These are phyloP conservation scores for Prostheceraeus crozeri DNA, from an alignment of 2,888 invertebrate genomes.

Conservation along the genomic window DNA sequence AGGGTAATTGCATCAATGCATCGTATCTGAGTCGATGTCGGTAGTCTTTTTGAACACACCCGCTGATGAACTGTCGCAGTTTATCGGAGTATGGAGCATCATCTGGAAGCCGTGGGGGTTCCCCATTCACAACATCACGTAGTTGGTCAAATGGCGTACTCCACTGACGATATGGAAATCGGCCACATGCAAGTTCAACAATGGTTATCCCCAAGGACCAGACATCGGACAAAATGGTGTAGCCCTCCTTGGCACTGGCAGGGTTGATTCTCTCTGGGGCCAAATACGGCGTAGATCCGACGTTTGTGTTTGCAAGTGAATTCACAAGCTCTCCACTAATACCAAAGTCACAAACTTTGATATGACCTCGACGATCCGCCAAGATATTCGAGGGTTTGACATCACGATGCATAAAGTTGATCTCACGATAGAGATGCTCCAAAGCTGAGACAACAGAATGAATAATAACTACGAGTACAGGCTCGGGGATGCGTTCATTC, in stretches of 20 bases:
- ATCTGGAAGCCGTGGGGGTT: no score
- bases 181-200: constrained; percentile 24
- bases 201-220: constrained; percentile 25
- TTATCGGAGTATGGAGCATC: no score
- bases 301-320: constrained; percentile 35
- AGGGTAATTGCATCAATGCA: no score
- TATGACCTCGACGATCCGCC: not conserved
- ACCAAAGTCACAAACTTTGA: constrained; percentile 31
- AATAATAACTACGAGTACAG: not conserved
- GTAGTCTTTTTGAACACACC: no score
- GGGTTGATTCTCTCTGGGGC: constrained; percentile 35
- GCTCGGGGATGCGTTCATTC: not conserved
- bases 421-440: not conserved
- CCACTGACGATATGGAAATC: constrained; percentile 25
- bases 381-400: constrained; percentile 19
- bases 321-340: constrained; percentile 35
- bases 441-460: constrained; percentile 4
- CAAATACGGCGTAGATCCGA: constrained; percentile 29
- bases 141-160: constrained; percentile 21
- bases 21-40: no score
- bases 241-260: constrained; percentile 5
- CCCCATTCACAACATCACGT: no score
- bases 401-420: constrained; percentile 1
- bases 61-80: no score
- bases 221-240: constrained; percentile 27